phyloP scores from a whole-genome alignment of 2,113 vertebrate species.

The Tetrax tetrax region DNA sequence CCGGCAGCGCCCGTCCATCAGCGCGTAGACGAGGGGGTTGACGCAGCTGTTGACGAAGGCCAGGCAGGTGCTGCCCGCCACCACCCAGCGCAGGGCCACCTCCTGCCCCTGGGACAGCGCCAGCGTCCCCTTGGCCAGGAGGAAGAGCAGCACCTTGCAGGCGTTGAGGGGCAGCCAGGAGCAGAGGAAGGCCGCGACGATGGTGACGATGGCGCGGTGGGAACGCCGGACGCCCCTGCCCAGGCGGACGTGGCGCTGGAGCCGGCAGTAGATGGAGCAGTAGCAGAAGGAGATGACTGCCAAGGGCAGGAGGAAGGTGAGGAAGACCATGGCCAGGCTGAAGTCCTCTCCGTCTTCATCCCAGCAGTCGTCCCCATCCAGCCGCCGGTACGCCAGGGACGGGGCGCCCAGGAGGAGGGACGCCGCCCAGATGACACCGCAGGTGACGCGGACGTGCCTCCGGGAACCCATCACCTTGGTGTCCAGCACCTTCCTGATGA shows the following conservation, averaged over 20 bases:
- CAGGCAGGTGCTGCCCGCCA: conserved; percentile 78
- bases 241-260: conserved; percentile 69
- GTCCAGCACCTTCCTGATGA: conserved; percentile 78
- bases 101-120: conserved; percentile 19
- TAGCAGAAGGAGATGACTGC: conserved; percentile 82
- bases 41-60: conserved; percentile 88
- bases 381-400: conserved; percentile 66
- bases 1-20: too few relatives aligned
- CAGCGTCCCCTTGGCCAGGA: neutral
- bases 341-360: conserved; percentile 74
- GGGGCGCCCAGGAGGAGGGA: conserved; percentile 81
- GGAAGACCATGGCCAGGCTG: conserved; percentile 72
- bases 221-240: conserved; percentile 76
- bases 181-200: conserved; percentile 81
- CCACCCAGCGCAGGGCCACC: conserved; percentile 57
- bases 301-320: conserved; percentile 83
- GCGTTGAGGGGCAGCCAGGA: conserved; percentile 87
- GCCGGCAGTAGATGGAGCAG: conserved; percentile 77
- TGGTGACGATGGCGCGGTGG: conserved; percentile 82
- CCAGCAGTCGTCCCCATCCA: conserved; percentile 45
- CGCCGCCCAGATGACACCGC: conserved; percentile 73
- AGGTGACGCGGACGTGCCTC: conserved; percentile 58
- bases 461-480: conserved; percentile 71
- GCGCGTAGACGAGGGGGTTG: conserved; percentile 85
- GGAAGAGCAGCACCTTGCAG: conserved; percentile 73